These are phyloP conservation scores for Scolopax rusticola DNA, from an alignment of 2,797 vertebrate species.

Conservation along the genomic window DNA sequence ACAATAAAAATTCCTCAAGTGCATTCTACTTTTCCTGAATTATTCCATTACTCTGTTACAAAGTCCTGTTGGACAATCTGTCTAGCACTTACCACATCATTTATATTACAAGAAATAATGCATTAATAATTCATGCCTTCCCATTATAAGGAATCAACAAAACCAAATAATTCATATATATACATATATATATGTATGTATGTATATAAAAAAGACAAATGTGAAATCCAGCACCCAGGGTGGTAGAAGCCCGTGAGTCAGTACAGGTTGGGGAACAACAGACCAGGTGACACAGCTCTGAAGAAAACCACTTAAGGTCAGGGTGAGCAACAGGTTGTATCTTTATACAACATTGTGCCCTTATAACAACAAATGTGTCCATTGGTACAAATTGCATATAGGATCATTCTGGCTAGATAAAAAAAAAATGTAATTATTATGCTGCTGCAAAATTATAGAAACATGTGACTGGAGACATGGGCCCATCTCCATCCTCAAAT, in stretches of 20 bases:
- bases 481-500: accelerated
- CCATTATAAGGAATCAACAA: background rate
- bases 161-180: background rate
- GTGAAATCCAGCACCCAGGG: background rate
- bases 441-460: background rate
- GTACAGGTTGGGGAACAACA: background rate
- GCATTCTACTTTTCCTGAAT: background rate
- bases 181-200: background rate
- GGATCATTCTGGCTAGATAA: background rate
- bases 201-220: background rate
- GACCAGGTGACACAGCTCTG: background rate
- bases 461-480: background rate
- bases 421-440: background rate
- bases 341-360: background rate
- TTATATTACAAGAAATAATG: background rate
- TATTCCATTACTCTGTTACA: background rate
- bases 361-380: background rate
- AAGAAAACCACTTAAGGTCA: background rate
- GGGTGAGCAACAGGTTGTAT: background rate
- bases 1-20: background rate
- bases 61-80: background rate
- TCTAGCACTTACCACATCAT: background rate
- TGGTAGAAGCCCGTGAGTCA: accelerated
- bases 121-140: background rate
- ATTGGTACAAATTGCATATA: background rate